These are phyloP conservation scores for Ginglymostoma cirratum DNA, from an alignment of 2,113 vertebrate species.

Conservation along the genomic window DNA sequence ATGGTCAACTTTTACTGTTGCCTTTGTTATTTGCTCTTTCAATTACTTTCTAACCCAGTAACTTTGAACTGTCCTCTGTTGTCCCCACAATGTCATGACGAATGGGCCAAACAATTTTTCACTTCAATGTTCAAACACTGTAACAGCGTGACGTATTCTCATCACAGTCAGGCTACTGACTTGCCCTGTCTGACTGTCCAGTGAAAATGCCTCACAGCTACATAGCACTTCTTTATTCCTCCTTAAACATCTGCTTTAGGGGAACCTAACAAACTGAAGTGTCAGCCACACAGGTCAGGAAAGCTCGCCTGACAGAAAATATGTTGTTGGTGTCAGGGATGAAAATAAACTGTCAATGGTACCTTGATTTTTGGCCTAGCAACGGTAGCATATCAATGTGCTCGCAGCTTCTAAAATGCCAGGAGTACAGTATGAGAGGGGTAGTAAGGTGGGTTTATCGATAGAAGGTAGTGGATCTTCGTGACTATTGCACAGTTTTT, in stretches of 20 bases:
- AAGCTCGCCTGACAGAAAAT: neutral
- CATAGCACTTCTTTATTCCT: neutral
- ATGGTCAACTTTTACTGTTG: no score
- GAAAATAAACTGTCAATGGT: neutral
- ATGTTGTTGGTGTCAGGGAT: neutral
- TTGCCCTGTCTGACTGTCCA: neutral
- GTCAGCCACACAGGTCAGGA: neutral
- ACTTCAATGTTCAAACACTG: no score
- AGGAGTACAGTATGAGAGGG: neutral
- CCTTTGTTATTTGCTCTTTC: no score
- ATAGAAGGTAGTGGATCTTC: no score
- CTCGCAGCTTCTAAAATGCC: neutral
- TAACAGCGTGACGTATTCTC: no score
- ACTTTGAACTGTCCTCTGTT: no score
- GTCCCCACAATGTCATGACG: no score
- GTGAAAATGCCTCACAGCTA: neutral
- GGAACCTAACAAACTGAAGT: neutral
- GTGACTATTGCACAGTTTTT: neutral
- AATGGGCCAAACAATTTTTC: no score
- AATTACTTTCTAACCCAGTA: no score
- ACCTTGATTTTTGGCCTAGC: neutral
- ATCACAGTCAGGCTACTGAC: neutral
- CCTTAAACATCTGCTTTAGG: neutral
- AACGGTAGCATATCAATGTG: neutral
- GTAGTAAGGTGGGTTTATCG: neutral